phyloP scores from a whole-genome alignment of 92 coral and sea anemone species.

The Porites cylindrica region DNA sequence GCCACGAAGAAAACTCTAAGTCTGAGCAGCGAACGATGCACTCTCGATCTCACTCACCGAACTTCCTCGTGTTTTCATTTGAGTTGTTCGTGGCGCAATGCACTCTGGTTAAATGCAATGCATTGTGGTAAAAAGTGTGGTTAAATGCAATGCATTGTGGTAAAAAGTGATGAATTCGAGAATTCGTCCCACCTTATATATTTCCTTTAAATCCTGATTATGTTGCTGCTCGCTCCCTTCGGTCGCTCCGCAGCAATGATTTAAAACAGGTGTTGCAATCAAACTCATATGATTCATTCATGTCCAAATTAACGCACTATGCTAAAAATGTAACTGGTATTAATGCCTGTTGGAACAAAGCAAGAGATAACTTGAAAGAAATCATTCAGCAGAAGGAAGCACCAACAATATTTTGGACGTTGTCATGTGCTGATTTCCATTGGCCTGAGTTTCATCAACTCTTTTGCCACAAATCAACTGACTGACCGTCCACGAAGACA shows the following conservation, averaged over 20 bases:
- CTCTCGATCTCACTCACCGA: too few species aligned
- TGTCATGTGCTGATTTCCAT: conserved; percentile 68
- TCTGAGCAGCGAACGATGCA: too few species aligned
- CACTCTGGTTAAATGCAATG: too few species aligned
- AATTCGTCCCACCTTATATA: too few species aligned
- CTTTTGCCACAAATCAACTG: conserved; percentile 35
- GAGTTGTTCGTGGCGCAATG: too few species aligned
- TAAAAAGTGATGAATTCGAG: too few species aligned
- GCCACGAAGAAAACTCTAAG: too few species aligned
- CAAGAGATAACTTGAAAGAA: conserved; percentile 56
- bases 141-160: too few species aligned
- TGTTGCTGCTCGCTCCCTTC: too few species aligned
- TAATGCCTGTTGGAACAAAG: conserved; percentile 66
- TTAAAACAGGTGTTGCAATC: conserved; percentile 42
- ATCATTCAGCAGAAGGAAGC: conserved; percentile 59
- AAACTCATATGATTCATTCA: conserved; percentile 47
- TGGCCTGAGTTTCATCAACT: conserved; percentile 74
- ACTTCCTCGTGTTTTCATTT: too few species aligned
- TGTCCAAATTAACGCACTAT: conserved; percentile 60
- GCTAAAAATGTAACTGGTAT: conserved; percentile 68
- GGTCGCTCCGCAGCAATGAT: background rate
- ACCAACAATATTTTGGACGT: conserved; percentile 63
- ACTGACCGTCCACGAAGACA: conserved; percentile 16
- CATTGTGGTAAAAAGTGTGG: too few species aligned
- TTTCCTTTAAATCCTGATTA: too few species aligned